phyloP scores from a whole-genome alignment of 2,888 invertebrate species.

The Eristalis pertinax region DNA sequence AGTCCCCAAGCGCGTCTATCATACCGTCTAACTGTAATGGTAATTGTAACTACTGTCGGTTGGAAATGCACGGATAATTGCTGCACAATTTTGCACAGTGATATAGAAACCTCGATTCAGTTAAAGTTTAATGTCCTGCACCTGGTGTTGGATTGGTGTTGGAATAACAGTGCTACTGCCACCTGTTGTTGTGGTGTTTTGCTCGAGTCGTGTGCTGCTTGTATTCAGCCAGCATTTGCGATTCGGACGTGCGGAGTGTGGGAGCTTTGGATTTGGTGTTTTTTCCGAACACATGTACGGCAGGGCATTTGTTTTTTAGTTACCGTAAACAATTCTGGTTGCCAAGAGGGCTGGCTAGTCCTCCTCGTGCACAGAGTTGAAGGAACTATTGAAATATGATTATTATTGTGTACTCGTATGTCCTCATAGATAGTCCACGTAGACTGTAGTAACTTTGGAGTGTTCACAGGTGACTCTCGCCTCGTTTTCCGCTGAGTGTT shows the following conservation, averaged over 20 bases:
- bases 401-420: neutral
- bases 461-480: slow-evolving; percentile 10
- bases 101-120: neutral
- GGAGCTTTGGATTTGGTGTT: neutral
- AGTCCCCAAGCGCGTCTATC: neutral
- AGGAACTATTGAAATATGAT: neutral
- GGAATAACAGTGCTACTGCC: slow-evolving; percentile 1
- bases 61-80: slow-evolving; percentile 10
- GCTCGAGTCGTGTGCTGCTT: neutral
- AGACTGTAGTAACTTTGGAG: neutral
- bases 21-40: neutral
- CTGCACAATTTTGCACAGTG: neutral
- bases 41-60: neutral
- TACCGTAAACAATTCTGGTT: slow-evolving; percentile 36
- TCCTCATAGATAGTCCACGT: slow-evolving; percentile 8
- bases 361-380: neutral
- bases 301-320: slow-evolving; percentile 10
- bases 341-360: slow-evolving; percentile 6
- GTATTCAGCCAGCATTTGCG: neutral
- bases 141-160: slow-evolving; percentile 10
- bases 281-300: neutral
- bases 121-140: slow-evolving; percentile 40
- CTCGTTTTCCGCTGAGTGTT: neutral
- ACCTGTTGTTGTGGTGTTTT: slow-evolving; percentile 40
- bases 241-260: neutral